Base-by-base conservation (phyloP, 1,140 invertebrate species). In the Medauroidea extradentata region DNA sequence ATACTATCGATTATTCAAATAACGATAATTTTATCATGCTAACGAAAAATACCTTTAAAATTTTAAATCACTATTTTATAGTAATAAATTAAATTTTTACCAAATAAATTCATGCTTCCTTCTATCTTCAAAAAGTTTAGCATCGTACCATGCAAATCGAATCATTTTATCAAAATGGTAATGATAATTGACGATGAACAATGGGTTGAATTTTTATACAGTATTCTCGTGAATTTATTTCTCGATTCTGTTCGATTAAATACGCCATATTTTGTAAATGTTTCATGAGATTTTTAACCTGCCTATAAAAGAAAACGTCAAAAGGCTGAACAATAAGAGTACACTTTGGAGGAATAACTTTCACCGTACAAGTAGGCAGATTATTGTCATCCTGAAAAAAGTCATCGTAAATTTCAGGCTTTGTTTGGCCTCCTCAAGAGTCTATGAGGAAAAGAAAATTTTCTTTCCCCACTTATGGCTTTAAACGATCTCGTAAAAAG, bases 121-220 rank as follows among this genome's bases (percentile, higher is more conserved):
- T n/a, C n/a, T n/a, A n/a, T n/a, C n/a, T n/a, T n/a, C n/a, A 34
- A 34, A 34, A 34, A 4, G 29, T 34, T 34, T 34, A 4, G 29
- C 11, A 34, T 7, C 29, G 29, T 34, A 34, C 29, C 11, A 34
- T 7, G 5, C 29, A 34, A 7, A 34, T 34, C 29, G 4, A 46
- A 63, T 63, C 56, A 67, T 64, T 50, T 61, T 50, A 49, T 57
- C 11, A 27, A 61, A 52, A 27, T 50, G 49, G 53, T 11, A 34
- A 61, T 29, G 53, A 51, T 16, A 46, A 34, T 57, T 29, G 53
- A 51, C 13, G 54, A 34, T 57, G 60, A 11, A 57, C 38, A 18
- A 52, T 61, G 9, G 53, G 48, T 34, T 61, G 60, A 8, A 61
- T 50, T 58, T 58, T 58, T 11, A 58, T 51, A n/a, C n/a, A 39